A percentile compares a stretch with the other conserved stretches of the same genome.
These are phyloP conservation scores for Drosophila subobscura DNA, from an alignment of 1,140 invertebrate species.

Conservation along the genomic window DNA sequence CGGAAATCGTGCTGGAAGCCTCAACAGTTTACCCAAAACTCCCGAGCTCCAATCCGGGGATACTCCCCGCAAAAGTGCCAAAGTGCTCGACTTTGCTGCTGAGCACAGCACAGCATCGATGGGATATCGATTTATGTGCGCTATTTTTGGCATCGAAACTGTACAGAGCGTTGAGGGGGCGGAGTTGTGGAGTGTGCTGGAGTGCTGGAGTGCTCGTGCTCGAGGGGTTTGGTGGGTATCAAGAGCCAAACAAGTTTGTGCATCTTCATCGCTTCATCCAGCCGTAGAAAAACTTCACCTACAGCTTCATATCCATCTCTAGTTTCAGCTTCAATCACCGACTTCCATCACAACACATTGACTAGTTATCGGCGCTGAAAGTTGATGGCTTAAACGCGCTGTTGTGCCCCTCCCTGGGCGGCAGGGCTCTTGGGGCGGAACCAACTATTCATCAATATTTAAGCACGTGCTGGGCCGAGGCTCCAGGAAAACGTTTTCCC, in stretches of 20 bases:
- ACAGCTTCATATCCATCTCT: no score
- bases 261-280: not conserved
- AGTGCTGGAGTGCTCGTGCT: no score
- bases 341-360: conserved; percentile 5
- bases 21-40: no score
- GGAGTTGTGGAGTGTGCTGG: no score
- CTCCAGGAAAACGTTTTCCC: not conserved
- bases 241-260: conserved; percentile 19
- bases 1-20: no score
- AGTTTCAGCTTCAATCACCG: not conserved
- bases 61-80: no score
- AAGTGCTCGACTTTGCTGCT: no score
- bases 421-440: not conserved
- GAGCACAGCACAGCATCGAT: conserved; percentile 1
- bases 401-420: not conserved
- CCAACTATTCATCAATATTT: conserved; percentile 44
- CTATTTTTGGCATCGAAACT: conserved; percentile 34
- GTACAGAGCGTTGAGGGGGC: conserved; percentile 4
- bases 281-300: no score
- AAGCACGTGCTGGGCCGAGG: not conserved
- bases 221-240: not conserved
- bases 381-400: conserved; percentile 25
- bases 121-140: conserved; percentile 32
- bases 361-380: conserved; percentile 25
- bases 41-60: no score